Percentiles rank a stretch among this genome's conserved stretches.
phyloP scores from a whole-genome alignment of 2,888 invertebrate genomes.

The Morpho deidamia region DNA sequence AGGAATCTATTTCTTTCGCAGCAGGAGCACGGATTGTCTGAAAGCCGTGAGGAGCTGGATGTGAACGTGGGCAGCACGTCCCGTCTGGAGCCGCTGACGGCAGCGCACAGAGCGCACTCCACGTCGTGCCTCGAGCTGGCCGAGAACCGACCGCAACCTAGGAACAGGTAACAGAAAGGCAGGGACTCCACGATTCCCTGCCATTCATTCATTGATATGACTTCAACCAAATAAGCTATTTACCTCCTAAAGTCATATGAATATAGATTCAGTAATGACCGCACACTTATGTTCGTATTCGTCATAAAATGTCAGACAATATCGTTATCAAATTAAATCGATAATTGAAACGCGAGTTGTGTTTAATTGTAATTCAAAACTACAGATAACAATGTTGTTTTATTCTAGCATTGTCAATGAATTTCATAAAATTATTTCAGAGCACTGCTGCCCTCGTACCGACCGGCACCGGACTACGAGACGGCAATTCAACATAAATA shows the following conservation, averaged over 20 bases:
- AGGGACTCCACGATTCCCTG: too few species aligned
- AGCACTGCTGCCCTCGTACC: slow-evolving; percentile 88
- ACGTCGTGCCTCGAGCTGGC: slow-evolving; percentile 81
- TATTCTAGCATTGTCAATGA: background rate
- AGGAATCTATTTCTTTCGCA: background rate
- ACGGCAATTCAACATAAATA: slow-evolving; percentile 94
- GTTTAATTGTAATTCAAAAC: too few species aligned
- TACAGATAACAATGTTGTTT: too few species aligned
- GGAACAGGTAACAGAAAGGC: slow-evolving; percentile 27
- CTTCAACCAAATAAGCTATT: too few species aligned
- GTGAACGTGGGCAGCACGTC: slow-evolving; percentile 35
- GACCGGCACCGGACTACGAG: slow-evolving; percentile 97
- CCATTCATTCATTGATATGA: too few species aligned
- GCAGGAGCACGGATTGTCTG: slow-evolving; percentile 62
- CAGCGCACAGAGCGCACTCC: slow-evolving; percentile 79
- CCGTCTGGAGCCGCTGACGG: slow-evolving; percentile 50
- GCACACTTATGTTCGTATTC: too few species aligned
- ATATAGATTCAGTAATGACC: too few species aligned
- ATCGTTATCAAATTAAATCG: too few species aligned
- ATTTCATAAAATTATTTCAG: slow-evolving; percentile 51
- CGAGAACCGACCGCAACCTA: slow-evolving; percentile 42
- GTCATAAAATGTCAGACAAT: too few species aligned
- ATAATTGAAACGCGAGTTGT: too few species aligned
- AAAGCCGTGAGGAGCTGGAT: slow-evolving; percentile 63
- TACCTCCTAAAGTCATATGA: too few species aligned